Evolutionary conservation across 2,113 vertebrate species (phyloP).

Genomic region (Isichthys henryi): DNA sequence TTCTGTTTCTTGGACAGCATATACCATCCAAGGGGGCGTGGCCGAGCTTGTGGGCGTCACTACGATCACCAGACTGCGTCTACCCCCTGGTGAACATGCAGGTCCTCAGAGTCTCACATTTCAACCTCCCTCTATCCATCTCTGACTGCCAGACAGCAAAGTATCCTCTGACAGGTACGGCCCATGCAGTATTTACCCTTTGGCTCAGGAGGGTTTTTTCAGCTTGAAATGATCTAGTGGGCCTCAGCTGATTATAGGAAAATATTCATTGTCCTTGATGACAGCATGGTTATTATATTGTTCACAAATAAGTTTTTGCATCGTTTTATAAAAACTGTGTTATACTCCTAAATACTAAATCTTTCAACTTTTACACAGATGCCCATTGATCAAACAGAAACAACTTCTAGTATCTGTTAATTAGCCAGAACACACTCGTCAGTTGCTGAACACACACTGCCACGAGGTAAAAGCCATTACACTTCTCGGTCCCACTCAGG

Average conservation of each 20-base stretch:
- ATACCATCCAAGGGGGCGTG: background rate
- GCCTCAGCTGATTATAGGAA: background rate
- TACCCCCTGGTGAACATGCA: background rate
- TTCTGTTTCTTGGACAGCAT: slow-evolving; percentile 4
- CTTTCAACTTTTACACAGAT: background rate
- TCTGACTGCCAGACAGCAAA: background rate
- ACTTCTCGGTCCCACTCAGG: background rate
- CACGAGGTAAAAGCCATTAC: background rate
- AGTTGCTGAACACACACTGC: background rate
- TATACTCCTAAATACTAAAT: background rate
- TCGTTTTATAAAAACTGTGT: background rate
- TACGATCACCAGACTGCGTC: background rate
- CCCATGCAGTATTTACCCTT: background rate
- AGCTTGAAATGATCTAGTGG: background rate
- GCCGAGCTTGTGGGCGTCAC: background rate
- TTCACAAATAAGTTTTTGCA: background rate
- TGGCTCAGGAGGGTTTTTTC: background rate
- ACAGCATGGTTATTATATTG: background rate
- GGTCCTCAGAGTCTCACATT: background rate
- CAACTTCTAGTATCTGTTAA: background rate
- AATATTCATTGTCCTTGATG: background rate
- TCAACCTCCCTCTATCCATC: background rate
- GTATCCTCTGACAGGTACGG: background rate
- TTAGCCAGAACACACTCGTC: background rate
- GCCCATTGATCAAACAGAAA: background rate